phyloP scores from a whole-genome alignment of 1,140 invertebrate species.

The Formica selysi region DNA sequence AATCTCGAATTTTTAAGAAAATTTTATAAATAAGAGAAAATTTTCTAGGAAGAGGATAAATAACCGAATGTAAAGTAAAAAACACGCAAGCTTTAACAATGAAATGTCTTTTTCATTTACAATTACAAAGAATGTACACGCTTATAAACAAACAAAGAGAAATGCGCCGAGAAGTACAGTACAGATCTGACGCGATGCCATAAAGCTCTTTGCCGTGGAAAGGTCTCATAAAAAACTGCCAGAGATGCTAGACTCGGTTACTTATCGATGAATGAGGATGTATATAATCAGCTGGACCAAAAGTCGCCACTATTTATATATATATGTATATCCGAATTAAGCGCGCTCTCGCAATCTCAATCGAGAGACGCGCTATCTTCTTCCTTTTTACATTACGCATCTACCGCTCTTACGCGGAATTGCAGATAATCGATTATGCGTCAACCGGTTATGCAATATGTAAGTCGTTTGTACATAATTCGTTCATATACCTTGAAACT shows the following conservation, averaged over 20 bases:
- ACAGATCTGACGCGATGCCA: conserved; percentile 65
- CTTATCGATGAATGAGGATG: conserved; percentile 27
- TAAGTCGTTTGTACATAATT: conserved; percentile 50
- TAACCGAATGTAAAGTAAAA: conserved; percentile 9
- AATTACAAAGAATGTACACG: conserved; percentile 79
- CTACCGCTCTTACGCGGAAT: not conserved
- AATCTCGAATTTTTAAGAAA: not conserved
- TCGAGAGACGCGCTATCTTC: not conserved
- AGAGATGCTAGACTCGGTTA: conserved; percentile 47
- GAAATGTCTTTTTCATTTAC: conserved; percentile 77
- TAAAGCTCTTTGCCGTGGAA: conserved; percentile 67
- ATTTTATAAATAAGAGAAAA: not conserved
- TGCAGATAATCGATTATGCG: conserved; percentile 13
- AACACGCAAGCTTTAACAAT: conserved; percentile 70
- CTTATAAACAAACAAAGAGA: conserved; percentile 77
- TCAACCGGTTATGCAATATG: conserved; percentile 25
- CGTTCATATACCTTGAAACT: not conserved
- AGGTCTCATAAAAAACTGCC: conserved; percentile 70
- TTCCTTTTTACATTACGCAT: conserved; percentile 17
- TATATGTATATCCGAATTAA: conserved; percentile 5
- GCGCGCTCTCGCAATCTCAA: conserved; percentile 16
- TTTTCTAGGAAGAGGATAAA: not conserved
- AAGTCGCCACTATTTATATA: not conserved
- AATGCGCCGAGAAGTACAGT: conserved; percentile 72
- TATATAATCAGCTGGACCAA: conserved; percentile 38